Evolutionary conservation across 2,797 vertebrate species (phyloP).

Genomic region (Florisuga fusca): DNA sequence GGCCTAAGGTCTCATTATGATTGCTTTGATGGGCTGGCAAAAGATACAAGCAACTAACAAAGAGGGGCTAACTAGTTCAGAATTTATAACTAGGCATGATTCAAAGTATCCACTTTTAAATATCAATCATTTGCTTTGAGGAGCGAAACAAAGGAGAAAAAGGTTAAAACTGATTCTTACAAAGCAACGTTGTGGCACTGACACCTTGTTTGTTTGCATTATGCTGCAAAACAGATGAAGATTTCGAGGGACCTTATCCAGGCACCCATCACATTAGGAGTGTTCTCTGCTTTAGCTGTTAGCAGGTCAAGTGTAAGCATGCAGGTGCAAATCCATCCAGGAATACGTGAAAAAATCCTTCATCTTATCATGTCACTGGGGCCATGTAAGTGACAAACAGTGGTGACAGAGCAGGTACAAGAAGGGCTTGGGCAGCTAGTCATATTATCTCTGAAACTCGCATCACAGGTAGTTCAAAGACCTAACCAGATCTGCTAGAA

Average conservation of each 20-base stretch:
- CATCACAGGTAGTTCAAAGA: not conserved
- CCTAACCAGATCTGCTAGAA: not conserved
- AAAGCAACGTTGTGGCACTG: not conserved
- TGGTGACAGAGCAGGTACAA: not conserved
- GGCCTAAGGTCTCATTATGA: not conserved
- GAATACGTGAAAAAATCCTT: not conserved
- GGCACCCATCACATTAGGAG: not conserved
- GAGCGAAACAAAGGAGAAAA: not conserved
- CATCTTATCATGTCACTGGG: not conserved
- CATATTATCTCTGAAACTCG: not conserved
- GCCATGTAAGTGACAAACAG: accelerated
- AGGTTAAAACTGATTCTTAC: not conserved
- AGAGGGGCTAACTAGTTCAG: not conserved
- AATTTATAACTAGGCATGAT: not conserved
- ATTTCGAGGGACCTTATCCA: not conserved
- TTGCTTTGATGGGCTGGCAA: not conserved
- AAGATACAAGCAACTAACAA: not conserved
- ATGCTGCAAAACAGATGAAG: accelerated
- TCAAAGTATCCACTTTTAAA: not conserved
- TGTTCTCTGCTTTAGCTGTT: not conserved
- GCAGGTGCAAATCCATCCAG: not conserved
- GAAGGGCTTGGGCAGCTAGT: not conserved
- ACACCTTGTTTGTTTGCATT: not conserved
- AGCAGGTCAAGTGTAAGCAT: not conserved
- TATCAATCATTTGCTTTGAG: not conserved